Base-by-base conservation (phyloP, 2,797 vertebrate genomes). In the Cirrhinus mrigala region DNA sequence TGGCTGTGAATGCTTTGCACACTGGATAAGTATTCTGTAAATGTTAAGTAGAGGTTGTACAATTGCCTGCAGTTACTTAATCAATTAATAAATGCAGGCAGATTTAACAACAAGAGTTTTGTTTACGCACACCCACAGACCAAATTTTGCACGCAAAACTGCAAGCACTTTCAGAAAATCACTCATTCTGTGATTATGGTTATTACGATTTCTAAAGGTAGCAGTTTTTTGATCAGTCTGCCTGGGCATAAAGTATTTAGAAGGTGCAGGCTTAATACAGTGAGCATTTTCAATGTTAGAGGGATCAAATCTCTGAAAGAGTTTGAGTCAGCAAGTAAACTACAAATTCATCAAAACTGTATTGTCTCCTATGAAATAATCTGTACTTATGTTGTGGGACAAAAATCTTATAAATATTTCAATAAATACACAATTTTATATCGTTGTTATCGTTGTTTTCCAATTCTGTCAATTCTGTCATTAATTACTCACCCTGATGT, bases 1-100 rank as follows among this genome's bases (percentile, higher is more conserved):
- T 68, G 33, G 22, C n/a, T 46, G n/a, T 22, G 33, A 76, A 83
- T 27, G 46, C 18, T 83, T 29, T 64, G 14, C 62, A 75, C 8
- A 6, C 40, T 52, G 58, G 3, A 50, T 74, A 52, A 37, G 64
- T 74, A n/a, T 64, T 83, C 9, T 56, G 15, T 10, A 24, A 69
- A 16, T 70, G 11, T 70, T 70, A 70, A 82, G 56, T 40, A 70
- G 15, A 70, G 14, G 56, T 6, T 16, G 27, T 50, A 64, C 20
- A 64, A 22, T 50, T 52, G 24, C 14, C 8, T 64, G 14, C 22
- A 66, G 22, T 50, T 66, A n/a, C 27, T 62, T 64, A 20, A 48
- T 58, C 24, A 14, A 82, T 46, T 58, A 74, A 82, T 46, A 52
- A 81, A 81, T 40, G 1, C 48, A 52, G 12, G 62, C 4, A 33